Conservation (phyloP, 1,140 invertebrate species). For the Drosophila nasuta region DNA sequence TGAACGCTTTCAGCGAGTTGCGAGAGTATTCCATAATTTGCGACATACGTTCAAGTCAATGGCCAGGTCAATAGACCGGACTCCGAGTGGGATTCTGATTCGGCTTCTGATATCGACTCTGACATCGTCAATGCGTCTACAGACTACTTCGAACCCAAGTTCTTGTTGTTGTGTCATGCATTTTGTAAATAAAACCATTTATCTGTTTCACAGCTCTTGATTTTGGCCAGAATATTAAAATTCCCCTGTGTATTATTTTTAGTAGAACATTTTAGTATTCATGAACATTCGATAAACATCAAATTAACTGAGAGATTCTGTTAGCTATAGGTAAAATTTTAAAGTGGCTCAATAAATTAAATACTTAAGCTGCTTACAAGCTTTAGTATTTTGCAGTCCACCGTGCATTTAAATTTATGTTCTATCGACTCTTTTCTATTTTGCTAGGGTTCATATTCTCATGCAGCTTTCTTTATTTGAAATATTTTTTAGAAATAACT, state of each 20-base stretch:
- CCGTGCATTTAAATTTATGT: no score
- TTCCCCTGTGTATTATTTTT: neutral
- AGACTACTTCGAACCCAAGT: neutral
- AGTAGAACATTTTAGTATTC: neutral
- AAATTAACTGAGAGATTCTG: neutral
- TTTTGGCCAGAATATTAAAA: slow-evolving; percentile 34
- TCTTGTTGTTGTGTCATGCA: slow-evolving; percentile 48
- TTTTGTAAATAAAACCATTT: slow-evolving; percentile 73
- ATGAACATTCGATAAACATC: neutral
- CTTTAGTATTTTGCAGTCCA: no score
- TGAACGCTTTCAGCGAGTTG: slow-evolving; percentile 67
- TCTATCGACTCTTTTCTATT: no score
- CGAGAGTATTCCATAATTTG: slow-evolving; percentile 66
- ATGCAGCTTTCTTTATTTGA: no score
- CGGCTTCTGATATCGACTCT: neutral
- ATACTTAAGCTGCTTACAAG: no score
- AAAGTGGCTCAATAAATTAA: no score
- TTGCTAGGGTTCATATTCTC: no score
- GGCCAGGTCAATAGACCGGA: slow-evolving; percentile 45
- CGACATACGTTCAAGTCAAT: slow-evolving; percentile 77
- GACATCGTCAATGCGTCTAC: neutral
- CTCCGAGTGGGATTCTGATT: neutral
- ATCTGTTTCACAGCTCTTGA: slow-evolving; percentile 75
- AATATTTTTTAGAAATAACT: no score
- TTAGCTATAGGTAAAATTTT: no score